These are phyloP conservation scores for Pitangus sulphuratus DNA, from an alignment of 2,797 vertebrate species.

Conservation along the genomic window DNA sequence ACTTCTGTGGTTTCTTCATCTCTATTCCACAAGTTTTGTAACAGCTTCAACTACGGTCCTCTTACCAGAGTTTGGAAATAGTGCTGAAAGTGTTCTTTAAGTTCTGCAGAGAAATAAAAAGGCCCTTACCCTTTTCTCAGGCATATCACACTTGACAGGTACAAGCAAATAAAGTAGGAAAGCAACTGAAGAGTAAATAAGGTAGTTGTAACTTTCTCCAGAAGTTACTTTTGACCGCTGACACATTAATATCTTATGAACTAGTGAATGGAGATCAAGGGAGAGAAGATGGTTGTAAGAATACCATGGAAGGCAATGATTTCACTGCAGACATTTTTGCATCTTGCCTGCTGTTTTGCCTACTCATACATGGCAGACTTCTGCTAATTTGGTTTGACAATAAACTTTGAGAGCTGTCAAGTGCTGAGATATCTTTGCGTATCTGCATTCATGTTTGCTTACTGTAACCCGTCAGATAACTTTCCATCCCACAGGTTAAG, in stretches of 20 bases:
- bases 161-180: not conserved
- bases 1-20: not conserved
- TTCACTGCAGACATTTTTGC: slow-evolving; percentile 30
- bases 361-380: not conserved
- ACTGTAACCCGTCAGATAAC: slow-evolving; percentile 40
- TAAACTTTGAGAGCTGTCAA: slow-evolving; percentile 57
- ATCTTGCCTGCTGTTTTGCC: slow-evolving; percentile 31
- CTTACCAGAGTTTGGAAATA: not conserved
- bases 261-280: not conserved
- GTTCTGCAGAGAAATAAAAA: not conserved
- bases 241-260: not conserved
- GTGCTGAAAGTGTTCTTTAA: not conserved
- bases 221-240: not conserved
- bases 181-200: not conserved
- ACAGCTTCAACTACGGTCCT: not conserved
- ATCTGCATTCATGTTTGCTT: slow-evolving; percentile 45
- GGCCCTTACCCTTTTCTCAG: not conserved
- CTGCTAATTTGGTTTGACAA: slow-evolving; percentile 68
- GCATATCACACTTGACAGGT: not conserved
- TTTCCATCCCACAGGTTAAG: slow-evolving; percentile 37
- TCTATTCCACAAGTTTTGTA: not conserved
- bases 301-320: not conserved
- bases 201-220: not conserved
- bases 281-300: not conserved
- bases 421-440: not conserved